Evolutionary conservation across 1,140 invertebrate species (phyloP).

Genomic region (Eciton burchellii): DNA sequence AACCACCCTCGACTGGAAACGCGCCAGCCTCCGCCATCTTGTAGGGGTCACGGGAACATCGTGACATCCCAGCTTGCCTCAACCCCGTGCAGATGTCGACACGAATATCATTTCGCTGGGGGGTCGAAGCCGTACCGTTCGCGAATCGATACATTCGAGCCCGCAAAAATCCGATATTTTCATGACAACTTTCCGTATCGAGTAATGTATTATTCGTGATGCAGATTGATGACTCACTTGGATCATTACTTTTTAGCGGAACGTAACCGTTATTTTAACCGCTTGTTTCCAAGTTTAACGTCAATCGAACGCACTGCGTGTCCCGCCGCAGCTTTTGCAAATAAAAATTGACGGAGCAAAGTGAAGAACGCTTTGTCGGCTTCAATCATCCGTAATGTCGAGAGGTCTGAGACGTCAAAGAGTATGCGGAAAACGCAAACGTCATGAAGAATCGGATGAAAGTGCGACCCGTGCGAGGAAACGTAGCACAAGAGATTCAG

Average conservation of each 20-base stretch:
- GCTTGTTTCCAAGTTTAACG: neutral
- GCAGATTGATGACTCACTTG: too few relatives aligned
- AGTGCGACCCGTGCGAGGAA: too few relatives aligned
- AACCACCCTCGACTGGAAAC: constrained; percentile 47
- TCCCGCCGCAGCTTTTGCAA: neutral
- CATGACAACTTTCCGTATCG: too few relatives aligned
- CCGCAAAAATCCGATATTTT: constrained; percentile 4
- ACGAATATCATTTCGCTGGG: constrained; percentile 36
- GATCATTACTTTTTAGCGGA: too few relatives aligned
- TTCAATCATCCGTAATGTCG: neutral
- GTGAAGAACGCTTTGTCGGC: neutral
- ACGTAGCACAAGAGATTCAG: too few relatives aligned
- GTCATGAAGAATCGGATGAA: too few relatives aligned
- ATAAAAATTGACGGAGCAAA: neutral
- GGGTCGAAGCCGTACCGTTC: neutral
- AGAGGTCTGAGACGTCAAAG: neutral
- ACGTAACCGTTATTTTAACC: constrained; percentile 1
- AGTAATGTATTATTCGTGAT: too few relatives aligned
- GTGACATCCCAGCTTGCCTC: constrained; percentile 10
- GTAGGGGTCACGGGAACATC: constrained; percentile 34
- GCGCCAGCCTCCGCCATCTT: constrained; percentile 53
- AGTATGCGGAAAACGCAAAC: too few relatives aligned
- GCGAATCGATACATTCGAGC: constrained; percentile 22
- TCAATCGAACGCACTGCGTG: neutral
- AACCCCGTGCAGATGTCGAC: constrained; percentile 57